phyloP scores from a whole-genome alignment of 2,113 vertebrate species.

The Anoura caudifer region DNA sequence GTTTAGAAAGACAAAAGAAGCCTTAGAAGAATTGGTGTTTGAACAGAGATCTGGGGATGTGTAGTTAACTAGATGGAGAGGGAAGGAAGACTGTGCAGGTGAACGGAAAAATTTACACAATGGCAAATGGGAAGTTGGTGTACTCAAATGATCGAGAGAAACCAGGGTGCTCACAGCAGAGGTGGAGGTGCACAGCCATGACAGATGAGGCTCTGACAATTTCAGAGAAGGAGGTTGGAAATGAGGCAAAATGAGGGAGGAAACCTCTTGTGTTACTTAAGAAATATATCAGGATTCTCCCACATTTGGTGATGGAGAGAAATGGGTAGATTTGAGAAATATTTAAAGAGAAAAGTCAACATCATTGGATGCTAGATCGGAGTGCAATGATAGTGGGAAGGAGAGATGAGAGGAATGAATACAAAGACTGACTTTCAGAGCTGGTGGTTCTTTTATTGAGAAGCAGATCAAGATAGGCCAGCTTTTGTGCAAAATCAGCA shows the following conservation, averaged over 20 bases:
- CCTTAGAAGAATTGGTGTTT: neutral
- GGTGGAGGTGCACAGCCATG: fast-evolving
- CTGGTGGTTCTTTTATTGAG: neutral
- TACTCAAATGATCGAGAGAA: neutral
- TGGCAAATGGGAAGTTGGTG: fast-evolving
- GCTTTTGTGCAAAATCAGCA: neutral
- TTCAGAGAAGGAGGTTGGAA: neutral
- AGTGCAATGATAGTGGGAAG: neutral
- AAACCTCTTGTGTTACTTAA: neutral
- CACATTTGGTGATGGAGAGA: neutral
- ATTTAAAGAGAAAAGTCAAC: neutral
- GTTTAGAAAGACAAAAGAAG: neutral
- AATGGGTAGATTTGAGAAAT: neutral
- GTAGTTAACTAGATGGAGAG: neutral
- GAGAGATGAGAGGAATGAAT: neutral
- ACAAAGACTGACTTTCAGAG: neutral
- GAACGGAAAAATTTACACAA: neutral
- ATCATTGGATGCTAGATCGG: neutral
- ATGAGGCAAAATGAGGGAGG: neutral
- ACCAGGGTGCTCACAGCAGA: neutral
- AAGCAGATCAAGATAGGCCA: neutral
- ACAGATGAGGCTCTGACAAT: too few species aligned
- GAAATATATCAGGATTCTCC: neutral
- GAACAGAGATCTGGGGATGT: neutral
- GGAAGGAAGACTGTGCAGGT: neutral